Conservation (phyloP, 1,140 invertebrate genomes). For the Muscidifurax raptorellus region DNA sequence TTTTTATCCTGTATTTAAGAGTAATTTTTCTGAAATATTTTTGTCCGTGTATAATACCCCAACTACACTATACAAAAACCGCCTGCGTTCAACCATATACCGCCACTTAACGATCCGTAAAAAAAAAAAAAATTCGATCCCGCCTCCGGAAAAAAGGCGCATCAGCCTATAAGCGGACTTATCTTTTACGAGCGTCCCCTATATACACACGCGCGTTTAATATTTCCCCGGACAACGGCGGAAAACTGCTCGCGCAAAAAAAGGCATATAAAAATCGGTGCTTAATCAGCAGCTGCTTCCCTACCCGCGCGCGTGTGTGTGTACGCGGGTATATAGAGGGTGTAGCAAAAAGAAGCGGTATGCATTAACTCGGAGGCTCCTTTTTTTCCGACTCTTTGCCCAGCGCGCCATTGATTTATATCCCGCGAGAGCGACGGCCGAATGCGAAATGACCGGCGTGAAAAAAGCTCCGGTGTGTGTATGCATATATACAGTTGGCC, state of each 20-base stretch:
- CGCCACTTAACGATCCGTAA: not conserved
- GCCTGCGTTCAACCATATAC: not conserved
- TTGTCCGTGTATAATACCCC: no score
- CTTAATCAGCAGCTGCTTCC: not conserved
- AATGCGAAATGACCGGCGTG: not conserved
- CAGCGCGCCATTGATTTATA: constrained; percentile 19
- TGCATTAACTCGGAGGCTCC: constrained; percentile 2
- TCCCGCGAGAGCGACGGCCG: not conserved
- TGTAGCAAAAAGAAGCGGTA: not conserved
- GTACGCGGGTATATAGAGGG: not conserved
- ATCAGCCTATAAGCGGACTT: not conserved
- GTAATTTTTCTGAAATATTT: no score
- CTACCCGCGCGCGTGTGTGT: not conserved
- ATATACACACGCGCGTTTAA: not conserved
- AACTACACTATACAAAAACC: not conserved
- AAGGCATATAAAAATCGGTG: not conserved
- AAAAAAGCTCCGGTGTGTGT: not conserved
- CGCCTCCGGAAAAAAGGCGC: not conserved
- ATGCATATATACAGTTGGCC: not conserved
- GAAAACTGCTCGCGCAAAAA: not conserved
- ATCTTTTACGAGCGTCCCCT: not conserved
- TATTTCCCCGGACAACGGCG: not conserved
- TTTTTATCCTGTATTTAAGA: no score
- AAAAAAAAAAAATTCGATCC: not conserved
- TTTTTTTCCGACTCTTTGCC: not conserved